phyloP scores from a whole-genome alignment of 1,140 invertebrate species.

The Halictus rubicundus region DNA sequence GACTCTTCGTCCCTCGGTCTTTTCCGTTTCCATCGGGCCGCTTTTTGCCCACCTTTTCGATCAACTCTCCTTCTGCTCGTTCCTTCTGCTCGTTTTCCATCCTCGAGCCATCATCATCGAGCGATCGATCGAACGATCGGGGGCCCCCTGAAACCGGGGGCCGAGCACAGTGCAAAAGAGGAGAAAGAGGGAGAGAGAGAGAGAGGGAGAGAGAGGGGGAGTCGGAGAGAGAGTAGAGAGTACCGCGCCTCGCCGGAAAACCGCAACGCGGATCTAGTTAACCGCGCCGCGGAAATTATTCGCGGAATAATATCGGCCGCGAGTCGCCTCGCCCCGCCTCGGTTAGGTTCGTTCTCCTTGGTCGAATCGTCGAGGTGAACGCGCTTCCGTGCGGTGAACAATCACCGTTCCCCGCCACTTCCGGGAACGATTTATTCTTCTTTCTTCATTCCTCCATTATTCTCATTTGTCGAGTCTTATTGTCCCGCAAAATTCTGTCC shows the following conservation, averaged over 20 bases:
- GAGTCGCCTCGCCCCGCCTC: constrained; percentile 11
- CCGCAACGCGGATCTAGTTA: constrained; percentile 74
- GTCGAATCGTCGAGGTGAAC: constrained; percentile 6
- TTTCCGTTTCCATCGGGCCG: constrained; percentile 33
- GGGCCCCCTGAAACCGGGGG: background rate
- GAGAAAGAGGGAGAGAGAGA: too few relatives aligned
- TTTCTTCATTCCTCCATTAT: too few relatives aligned
- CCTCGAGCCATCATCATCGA: constrained; percentile 39
- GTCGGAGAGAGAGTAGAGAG: too few relatives aligned
- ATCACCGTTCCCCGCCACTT: background rate
- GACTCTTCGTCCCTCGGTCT: background rate
- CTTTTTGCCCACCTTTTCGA: constrained; percentile 35
- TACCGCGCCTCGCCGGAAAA: constrained; percentile 47
- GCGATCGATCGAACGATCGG: constrained; percentile 26
- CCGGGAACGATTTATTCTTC: background rate
- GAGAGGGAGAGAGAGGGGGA: too few relatives aligned
- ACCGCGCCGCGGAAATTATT: constrained; percentile 68
- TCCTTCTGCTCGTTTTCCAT: constrained; percentile 48
- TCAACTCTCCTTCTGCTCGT: constrained; percentile 1
- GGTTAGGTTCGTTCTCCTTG: constrained; percentile 7
- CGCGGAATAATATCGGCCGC: constrained; percentile 68
- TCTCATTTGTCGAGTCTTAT: too few relatives aligned
- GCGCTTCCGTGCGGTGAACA: constrained; percentile 4
- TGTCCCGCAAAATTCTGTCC: too few relatives aligned
- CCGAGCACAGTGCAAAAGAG: background rate